These are phyloP conservation scores for Harlomillsia oculata DNA, from an alignment of 1,140 invertebrate genomes.

Conservation along the genomic window DNA sequence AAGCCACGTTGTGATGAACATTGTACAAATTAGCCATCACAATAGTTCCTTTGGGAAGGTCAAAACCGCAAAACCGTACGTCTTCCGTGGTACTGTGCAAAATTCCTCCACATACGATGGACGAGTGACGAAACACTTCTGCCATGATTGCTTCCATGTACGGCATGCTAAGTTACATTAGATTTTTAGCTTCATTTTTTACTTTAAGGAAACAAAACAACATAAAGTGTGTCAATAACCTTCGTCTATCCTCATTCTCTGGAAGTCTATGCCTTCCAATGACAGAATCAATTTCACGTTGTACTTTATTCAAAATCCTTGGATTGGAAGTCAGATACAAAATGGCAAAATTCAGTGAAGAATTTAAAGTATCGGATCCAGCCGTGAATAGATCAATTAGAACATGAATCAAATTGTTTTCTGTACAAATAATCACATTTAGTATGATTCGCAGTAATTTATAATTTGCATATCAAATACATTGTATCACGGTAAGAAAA, in stretches of 20 bases:
- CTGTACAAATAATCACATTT: not conserved
- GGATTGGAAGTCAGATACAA: slow-evolving; percentile 12
- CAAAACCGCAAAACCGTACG: slow-evolving; percentile 12
- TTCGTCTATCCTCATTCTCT: not conserved
- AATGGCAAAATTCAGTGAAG: slow-evolving; percentile 16
- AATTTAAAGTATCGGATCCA: slow-evolving; percentile 14
- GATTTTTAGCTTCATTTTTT: slow-evolving; percentile 37
- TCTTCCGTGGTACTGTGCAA: slow-evolving; percentile 18
- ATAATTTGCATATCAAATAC: not conserved
- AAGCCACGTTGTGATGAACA: slow-evolving; percentile 34
- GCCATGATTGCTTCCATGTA: slow-evolving; percentile 8
- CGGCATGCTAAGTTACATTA: slow-evolving; percentile 41
- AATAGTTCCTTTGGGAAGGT: slow-evolving; percentile 25
- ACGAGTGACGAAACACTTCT: slow-evolving; percentile 1
- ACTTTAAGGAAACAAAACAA: slow-evolving; percentile 38
- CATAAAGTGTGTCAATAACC: not conserved
- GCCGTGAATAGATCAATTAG: slow-evolving; percentile 21
- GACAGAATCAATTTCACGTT: slow-evolving; percentile 12
- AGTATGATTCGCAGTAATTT: not conserved
- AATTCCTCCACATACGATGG: slow-evolving; percentile 12
- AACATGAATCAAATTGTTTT: slow-evolving; percentile 19
- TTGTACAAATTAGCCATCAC: slow-evolving; percentile 33
- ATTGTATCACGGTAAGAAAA: not conserved
- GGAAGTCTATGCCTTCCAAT: slow-evolving; percentile 3
- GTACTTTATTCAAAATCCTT: not conserved